Conservation (phyloP, 2,113 vertebrate genomes). For the Urocynchramus pylzowi region DNA sequence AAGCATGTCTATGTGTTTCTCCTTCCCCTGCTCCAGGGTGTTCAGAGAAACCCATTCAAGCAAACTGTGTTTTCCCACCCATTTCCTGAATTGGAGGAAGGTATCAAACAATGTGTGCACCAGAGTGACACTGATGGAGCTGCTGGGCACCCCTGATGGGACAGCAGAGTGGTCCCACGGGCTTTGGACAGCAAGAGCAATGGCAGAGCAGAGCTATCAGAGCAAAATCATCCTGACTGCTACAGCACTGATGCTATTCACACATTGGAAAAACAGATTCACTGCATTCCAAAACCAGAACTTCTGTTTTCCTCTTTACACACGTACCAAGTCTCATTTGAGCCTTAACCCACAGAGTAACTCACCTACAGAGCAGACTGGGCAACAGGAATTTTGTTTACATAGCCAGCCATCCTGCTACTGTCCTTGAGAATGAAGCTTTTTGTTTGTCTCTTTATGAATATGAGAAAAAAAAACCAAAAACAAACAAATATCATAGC, state of each 20-base stretch:
- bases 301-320: background rate
- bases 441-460: background rate
- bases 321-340: background rate
- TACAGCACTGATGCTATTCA: background rate
- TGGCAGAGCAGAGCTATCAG: background rate
- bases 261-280: background rate
- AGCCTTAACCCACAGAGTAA: background rate
- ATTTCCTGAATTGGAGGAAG: background rate
- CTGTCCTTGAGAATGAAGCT: background rate
- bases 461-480: background rate
- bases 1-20: background rate
- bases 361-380: background rate
- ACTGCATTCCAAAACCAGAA: background rate
- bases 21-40: accelerated
- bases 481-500: no score
- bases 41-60: background rate
- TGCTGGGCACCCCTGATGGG: background rate
- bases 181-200: background rate
- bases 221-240: background rate
- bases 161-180: accelerated
- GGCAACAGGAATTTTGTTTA: background rate
- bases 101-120: background rate
- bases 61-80: background rate
- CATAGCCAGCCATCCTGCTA: background rate
- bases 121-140: background rate